phyloP scores from a whole-genome alignment of 2,797 vertebrate genomes.

The Lithobates sylvaticus region DNA sequence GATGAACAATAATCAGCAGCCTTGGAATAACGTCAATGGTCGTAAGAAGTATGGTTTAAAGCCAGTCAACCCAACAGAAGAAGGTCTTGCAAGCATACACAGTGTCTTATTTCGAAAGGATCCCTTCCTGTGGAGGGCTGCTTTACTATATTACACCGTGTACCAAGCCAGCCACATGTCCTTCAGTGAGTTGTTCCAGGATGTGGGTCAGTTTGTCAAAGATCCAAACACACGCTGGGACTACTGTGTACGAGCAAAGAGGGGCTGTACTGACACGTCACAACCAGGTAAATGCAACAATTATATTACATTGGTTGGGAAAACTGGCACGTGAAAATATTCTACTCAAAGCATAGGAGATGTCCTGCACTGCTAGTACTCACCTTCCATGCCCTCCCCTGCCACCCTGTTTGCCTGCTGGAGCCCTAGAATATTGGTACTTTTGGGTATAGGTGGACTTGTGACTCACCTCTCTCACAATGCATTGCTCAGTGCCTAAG shows the following conservation, averaged over 20 bases:
- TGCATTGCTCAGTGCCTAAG: too few species aligned
- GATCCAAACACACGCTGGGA: constrained; percentile 93
- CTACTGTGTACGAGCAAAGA: constrained; percentile 94
- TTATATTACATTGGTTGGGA: neutral
- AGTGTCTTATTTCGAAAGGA: constrained; percentile 92
- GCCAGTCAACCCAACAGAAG: constrained; percentile 93
- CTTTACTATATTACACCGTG: constrained; percentile 94
- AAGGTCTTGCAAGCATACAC: constrained; percentile 94
- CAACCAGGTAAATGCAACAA: constrained; percentile 79
- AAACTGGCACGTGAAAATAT: too few species aligned
- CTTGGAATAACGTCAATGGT: constrained; percentile 83
- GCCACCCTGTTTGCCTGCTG: too few species aligned
- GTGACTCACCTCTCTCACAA: too few species aligned
- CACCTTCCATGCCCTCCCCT: too few species aligned
- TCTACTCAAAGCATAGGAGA: too few species aligned
- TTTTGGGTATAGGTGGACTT: too few species aligned
- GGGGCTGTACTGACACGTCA: constrained; percentile 89
- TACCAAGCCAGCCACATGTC: constrained; percentile 89
- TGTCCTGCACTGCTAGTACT: too few species aligned
- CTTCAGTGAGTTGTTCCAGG: constrained; percentile 87
- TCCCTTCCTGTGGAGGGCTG: constrained; percentile 91
- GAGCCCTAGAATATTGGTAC: too few species aligned
- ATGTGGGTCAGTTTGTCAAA: constrained; percentile 86
- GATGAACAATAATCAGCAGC: constrained; percentile 92
- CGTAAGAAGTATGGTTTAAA: constrained; percentile 84